Percentiles rank a stretch among this genome's conserved stretches.
These are phyloP conservation scores for Linnaemya vulpina DNA, from an alignment of 2,888 invertebrate genomes.

Conservation along the genomic window DNA sequence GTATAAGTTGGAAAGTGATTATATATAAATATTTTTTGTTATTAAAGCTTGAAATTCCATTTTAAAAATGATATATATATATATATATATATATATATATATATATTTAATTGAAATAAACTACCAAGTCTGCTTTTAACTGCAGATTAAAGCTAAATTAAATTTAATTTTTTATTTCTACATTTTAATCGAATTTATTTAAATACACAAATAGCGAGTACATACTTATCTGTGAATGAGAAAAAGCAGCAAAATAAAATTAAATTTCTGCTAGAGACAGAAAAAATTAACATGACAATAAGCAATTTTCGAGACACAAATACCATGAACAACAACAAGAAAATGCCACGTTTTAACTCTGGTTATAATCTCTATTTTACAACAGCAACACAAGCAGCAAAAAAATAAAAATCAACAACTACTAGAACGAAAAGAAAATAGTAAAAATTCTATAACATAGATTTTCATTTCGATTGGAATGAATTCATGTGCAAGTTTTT, in stretches of 20 bases:
- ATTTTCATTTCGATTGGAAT: conserved; percentile 71
- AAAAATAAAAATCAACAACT: neutral
- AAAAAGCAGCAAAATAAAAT: conserved; percentile 36
- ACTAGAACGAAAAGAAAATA: conserved; percentile 22
- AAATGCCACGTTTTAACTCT: conserved; percentile 40
- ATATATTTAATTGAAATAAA: neutral
- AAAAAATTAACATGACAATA: conserved; percentile 70
- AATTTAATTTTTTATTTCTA: conserved; percentile 17
- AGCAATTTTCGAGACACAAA: conserved; percentile 66
- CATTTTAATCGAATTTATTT: conserved; percentile 51
- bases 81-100: too few species aligned
- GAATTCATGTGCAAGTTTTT: conserved; percentile 63
- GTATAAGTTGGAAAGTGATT: too few species aligned
- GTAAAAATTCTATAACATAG: conserved; percentile 56
- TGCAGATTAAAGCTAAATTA: conserved; percentile 14
- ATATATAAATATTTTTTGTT: too few species aligned
- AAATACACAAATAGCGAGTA: neutral
- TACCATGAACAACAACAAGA: conserved; percentile 26
- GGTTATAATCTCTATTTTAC: conserved; percentile 51
- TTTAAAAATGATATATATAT: too few species aligned
- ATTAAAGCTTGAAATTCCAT: neutral
- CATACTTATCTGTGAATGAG: neutral
- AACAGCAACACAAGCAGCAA: neutral
- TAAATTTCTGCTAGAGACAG: conserved; percentile 66
- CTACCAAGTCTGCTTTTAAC: conserved; percentile 9